Evolutionary conservation across 2,797 vertebrate species (phyloP).

Genomic region (Urocyon cinereoargenteus): DNA sequence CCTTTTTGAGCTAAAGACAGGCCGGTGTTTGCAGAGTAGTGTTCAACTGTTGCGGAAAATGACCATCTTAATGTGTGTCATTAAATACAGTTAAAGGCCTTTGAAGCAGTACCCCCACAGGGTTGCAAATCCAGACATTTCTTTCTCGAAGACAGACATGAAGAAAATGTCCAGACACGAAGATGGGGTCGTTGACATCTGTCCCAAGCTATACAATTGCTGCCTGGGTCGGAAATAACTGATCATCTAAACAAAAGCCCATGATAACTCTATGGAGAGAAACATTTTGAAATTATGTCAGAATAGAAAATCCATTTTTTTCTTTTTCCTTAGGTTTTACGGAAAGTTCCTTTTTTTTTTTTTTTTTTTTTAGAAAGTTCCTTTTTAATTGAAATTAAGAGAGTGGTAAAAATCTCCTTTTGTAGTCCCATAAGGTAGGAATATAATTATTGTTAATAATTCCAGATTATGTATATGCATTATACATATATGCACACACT

Average conservation of each 20-base stretch:
- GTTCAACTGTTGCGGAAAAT: conserved; percentile 50
- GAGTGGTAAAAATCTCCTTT: background rate
- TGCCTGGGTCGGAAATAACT: background rate
- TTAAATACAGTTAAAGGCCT: conserved; percentile 56
- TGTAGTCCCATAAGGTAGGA: background rate
- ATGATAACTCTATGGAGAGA: background rate
- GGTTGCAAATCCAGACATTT: background rate
- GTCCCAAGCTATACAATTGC: background rate
- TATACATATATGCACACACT: background rate
- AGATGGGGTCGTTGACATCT: background rate
- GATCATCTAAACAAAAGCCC: background rate
- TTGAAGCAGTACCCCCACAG: background rate
- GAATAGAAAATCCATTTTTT: background rate
- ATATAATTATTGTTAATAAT: background rate
- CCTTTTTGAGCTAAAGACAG: conserved; percentile 63
- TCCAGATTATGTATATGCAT: background rate
- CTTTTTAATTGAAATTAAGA: conserved; percentile 24
- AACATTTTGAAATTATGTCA: conserved; percentile 45
- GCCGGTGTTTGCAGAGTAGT: conserved; percentile 51
- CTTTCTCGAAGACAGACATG: background rate
- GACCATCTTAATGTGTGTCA: background rate
- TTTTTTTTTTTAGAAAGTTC: too few species aligned
- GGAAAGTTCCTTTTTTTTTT: too few species aligned
- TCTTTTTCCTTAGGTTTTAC: too few species aligned
- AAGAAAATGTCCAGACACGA: background rate